Conservation (phyloP, 2,797 vertebrate species). For the Falco biarmicus region DNA sequence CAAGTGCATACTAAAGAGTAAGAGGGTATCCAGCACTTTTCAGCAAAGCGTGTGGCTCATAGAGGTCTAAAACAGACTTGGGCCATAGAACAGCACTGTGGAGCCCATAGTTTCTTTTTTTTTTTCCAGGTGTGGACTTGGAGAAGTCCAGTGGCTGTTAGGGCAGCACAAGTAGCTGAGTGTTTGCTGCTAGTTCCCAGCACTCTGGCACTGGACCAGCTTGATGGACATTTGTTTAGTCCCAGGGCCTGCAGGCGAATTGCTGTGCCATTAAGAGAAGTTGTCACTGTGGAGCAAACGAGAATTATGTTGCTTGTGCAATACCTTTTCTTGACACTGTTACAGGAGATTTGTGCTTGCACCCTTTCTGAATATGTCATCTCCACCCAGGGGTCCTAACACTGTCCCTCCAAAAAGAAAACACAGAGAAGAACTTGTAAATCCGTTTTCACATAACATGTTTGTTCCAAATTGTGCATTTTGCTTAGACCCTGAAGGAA, state of each 20-base stretch:
- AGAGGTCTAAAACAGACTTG: neutral
- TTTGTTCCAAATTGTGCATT: neutral
- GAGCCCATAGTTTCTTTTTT: rapidly evolving
- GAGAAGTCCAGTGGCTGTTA: neutral
- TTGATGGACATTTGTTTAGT: neutral
- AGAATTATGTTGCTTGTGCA: neutral
- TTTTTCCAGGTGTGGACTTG: neutral
- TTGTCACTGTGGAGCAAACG: neutral
- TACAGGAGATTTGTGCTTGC: neutral
- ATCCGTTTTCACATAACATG: neutral
- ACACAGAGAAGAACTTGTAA: neutral
- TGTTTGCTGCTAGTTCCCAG: neutral
- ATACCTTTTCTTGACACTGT: neutral
- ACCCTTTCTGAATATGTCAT: rapidly evolving
- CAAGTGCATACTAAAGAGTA: rapidly evolving
- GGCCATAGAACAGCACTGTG: neutral
- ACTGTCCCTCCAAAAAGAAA: neutral
- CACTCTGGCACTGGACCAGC: neutral
- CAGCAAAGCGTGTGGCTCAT: neutral
- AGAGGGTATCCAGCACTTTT: neutral
- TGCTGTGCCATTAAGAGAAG: neutral
- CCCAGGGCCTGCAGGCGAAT: neutral
- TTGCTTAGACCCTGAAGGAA: neutral
- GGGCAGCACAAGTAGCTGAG: neutral
- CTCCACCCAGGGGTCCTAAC: neutral